A percentile compares a stretch with the other conserved stretches of the same genome.
Conservation (phyloP, 2,888 invertebrate species). For the Nephrotoma flavescens region DNA sequence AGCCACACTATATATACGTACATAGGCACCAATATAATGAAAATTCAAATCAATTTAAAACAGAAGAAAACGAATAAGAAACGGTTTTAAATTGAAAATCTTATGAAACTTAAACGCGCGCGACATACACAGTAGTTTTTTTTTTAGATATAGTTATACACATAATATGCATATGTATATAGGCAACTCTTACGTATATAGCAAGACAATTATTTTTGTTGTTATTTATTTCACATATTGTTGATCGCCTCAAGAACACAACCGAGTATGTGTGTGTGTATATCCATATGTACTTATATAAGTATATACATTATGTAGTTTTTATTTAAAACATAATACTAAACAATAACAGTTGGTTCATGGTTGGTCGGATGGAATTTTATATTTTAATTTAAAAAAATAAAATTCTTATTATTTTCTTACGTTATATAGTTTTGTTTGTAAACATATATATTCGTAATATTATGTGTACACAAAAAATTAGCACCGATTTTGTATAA, state of each 20-base stretch:
- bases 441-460: background rate
- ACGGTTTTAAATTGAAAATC: background rate
- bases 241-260: background rate
- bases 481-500: background rate
- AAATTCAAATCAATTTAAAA: background rate
- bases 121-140: background rate
- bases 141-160: background rate
- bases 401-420: background rate
- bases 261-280: background rate
- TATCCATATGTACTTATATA: background rate
- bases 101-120: background rate
- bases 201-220: background rate
- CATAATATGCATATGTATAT: background rate
- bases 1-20: background rate
- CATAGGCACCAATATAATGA: background rate
- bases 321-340: background rate
- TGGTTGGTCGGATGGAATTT: background rate
- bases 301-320: background rate
- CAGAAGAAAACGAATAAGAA: background rate
- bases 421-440: background rate
- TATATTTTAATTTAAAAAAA: background rate
- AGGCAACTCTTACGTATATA: too few relatives aligned
- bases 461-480: background rate
- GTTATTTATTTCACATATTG: background rate
- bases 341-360: background rate